Conservation (phyloP, 2,797 vertebrate species). For the Phalanger gymnotis region DNA sequence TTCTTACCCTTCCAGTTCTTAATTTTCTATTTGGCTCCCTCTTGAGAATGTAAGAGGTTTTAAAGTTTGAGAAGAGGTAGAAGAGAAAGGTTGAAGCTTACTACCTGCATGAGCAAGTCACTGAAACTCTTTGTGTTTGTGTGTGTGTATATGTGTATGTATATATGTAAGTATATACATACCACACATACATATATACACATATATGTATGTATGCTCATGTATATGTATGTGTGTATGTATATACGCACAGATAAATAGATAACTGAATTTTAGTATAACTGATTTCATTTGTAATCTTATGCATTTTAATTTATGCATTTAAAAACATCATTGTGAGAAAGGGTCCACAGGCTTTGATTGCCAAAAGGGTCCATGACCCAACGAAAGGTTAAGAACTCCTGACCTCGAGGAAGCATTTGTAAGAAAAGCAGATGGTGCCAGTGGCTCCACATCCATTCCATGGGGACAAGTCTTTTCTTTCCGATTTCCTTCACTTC, state of each 20-base stretch:
- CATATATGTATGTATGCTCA: too few relatives aligned
- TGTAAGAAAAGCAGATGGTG: background rate
- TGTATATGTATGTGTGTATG: background rate
- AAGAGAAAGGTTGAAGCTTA: background rate
- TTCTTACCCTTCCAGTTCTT: background rate
- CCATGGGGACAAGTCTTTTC: background rate
- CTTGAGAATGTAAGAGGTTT: background rate
- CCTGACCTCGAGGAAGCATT: background rate
- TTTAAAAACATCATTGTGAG: background rate
- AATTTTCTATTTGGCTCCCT: background rate
- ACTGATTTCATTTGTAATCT: background rate
- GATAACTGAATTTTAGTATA: background rate
- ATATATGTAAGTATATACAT: too few relatives aligned
- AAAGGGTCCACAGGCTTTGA: background rate
- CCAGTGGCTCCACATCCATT: background rate
- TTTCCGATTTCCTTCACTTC: background rate
- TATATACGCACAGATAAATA: background rate
- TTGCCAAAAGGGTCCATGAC: background rate
- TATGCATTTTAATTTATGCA: background rate
- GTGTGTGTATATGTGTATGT: background rate
- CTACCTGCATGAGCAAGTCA: background rate
- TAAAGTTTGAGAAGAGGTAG: background rate
- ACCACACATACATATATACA: background rate
- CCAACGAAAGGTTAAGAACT: background rate
- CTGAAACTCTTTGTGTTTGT: background rate